Evolutionary conservation across 2,113 vertebrate species (phyloP).

Genomic region (Semnopithecus entellus): DNA sequence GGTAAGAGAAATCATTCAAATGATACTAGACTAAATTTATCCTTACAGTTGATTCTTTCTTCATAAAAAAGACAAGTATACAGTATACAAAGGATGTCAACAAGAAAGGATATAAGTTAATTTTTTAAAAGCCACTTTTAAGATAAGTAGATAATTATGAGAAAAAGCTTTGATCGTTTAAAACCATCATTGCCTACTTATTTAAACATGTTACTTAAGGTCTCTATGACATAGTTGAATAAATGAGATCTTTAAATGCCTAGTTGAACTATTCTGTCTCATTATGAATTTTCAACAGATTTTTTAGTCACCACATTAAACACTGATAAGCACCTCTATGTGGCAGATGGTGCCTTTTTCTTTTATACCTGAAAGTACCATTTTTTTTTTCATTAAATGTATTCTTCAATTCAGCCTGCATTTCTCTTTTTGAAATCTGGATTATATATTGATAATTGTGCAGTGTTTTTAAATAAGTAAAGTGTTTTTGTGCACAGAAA

Average conservation of each 20-base stretch:
- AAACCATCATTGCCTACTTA: slow-evolving; percentile 10
- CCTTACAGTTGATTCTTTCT: background rate
- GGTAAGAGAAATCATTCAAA: slow-evolving; percentile 15
- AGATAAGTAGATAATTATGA: slow-evolving; percentile 19
- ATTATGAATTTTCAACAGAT: slow-evolving; percentile 32
- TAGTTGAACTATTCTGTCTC: slow-evolving; percentile 36
- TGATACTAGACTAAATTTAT: background rate
- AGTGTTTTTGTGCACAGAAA: background rate
- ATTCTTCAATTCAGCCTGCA: background rate
- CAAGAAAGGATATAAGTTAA: background rate
- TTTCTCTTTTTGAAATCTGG: background rate
- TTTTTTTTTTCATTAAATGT: slow-evolving; percentile 17
- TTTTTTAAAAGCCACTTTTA: slow-evolving; percentile 26
- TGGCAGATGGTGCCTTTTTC: slow-evolving; percentile 22
- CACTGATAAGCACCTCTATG: background rate
- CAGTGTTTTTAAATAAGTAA: background rate
- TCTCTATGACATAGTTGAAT: slow-evolving; percentile 15
- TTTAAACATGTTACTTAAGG: slow-evolving; percentile 43
- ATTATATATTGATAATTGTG: slow-evolving; percentile 22
- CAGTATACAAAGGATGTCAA: background rate
- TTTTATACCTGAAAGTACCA: slow-evolving; percentile 40
- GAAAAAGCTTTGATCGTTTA: slow-evolving; percentile 13
- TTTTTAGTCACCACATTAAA: slow-evolving; percentile 43
- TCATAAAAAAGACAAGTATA: background rate
- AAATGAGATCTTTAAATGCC: slow-evolving; percentile 34